Evolutionary conservation across 2,888 invertebrate species (phyloP).

Genomic region (Dynastes grantii): DNA sequence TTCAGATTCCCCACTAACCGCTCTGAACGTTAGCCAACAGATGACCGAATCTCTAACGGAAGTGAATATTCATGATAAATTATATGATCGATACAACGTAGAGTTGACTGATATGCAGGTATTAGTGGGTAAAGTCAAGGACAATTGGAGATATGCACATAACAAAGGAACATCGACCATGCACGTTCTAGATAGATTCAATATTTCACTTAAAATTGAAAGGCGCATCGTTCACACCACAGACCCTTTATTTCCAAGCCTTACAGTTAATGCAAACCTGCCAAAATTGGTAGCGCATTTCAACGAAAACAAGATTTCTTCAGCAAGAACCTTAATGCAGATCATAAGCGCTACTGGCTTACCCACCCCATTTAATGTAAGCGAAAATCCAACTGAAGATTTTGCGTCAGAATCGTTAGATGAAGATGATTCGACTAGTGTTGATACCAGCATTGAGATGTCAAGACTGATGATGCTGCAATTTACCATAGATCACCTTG

Average conservation of each 20-base stretch:
- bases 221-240: constrained; percentile 85
- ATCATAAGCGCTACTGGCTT: constrained; percentile 67
- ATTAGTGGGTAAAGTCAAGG: constrained; percentile 89
- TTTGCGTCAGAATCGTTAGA: constrained; percentile 54
- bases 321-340: constrained; percentile 75
- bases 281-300: constrained; percentile 92
- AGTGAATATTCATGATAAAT: constrained; percentile 76
- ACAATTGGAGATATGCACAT: constrained; percentile 92
- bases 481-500: constrained; percentile 91
- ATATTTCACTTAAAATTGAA: constrained; percentile 79
- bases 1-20: constrained; percentile 69
- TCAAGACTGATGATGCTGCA: constrained; percentile 84
- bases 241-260: constrained; percentile 90
- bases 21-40: constrained; percentile 55
- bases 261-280: constrained; percentile 87
- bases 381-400: constrained; percentile 63
- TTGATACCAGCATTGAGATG: constrained; percentile 72
- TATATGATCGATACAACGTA: constrained; percentile 86
- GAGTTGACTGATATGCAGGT: constrained; percentile 90
- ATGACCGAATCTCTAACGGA: constrained; percentile 72
- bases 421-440: constrained; percentile 70
- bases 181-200: constrained; percentile 81
- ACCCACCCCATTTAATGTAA: constrained; percentile 69
- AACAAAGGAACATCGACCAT: constrained; percentile 87
- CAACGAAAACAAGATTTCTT: constrained; percentile 90